Evolutionary conservation across 2,113 vertebrate genomes (phyloP).

Genomic region (Ptilorrhoa leucosticta): DNA sequence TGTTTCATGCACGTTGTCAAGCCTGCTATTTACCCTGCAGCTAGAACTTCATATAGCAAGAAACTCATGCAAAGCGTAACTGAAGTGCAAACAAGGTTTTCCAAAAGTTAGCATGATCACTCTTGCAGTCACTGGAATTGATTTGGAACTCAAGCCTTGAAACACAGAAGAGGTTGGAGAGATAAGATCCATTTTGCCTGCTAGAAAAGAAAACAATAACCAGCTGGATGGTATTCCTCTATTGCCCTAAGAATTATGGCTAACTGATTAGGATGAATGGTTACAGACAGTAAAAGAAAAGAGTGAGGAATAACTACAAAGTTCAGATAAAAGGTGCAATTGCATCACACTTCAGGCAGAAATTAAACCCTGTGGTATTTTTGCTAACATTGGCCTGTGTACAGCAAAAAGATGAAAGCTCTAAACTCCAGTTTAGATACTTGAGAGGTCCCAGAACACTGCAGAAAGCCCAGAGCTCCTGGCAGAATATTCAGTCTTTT

Average conservation of each 20-base stretch:
- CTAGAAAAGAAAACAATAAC: not conserved
- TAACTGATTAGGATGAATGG: not conserved
- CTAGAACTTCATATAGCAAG: not conserved
- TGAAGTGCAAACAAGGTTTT: not conserved
- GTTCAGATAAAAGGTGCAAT: not conserved
- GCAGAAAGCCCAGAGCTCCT: not conserved
- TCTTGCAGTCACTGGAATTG: not conserved
- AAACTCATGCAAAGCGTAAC: slow-evolving; percentile 30
- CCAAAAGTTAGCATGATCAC: not conserved
- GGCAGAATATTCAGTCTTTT: not conserved
- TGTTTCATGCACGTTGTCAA: slow-evolving; percentile 32
- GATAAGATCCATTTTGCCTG: not conserved
- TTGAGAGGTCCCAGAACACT: not conserved
- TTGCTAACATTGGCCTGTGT: not conserved
- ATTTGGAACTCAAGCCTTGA: not conserved
- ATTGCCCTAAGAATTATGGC: not conserved
- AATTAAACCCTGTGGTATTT: not conserved
- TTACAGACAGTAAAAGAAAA: not conserved
- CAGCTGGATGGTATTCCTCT: not conserved
- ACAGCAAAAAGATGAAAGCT: not conserved
- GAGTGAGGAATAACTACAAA: not conserved
- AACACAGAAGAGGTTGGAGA: not conserved
- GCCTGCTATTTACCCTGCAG: slow-evolving; percentile 51
- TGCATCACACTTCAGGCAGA: not conserved
- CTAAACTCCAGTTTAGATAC: not conserved